A percentile compares a stretch with the other conserved stretches of the same genome.
Conservation (phyloP, 2,113 vertebrate genomes). For the Protobothrops flavoviridis region DNA sequence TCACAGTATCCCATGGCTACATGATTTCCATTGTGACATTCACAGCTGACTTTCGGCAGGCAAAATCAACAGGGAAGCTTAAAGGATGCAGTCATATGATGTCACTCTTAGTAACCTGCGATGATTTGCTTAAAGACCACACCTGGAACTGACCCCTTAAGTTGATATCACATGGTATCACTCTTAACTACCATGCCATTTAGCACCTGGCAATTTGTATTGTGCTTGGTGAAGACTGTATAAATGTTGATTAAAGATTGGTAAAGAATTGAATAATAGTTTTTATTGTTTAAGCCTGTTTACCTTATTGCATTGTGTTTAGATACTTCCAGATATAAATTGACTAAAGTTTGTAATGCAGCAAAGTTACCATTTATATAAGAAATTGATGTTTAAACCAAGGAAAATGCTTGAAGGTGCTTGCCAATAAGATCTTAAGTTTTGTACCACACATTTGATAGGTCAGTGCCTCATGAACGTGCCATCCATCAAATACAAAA, state of each 20-base stretch:
- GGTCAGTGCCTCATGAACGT: background rate
- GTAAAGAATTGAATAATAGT: background rate
- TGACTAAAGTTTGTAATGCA: background rate
- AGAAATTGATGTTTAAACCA: background rate
- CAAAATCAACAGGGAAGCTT: background rate
- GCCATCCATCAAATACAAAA: background rate
- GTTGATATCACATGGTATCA: background rate
- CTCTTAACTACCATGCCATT: background rate
- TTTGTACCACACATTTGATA: background rate
- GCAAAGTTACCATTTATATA: background rate
- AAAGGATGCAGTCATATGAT: background rate
- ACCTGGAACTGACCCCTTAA: background rate
- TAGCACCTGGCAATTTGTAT: background rate
- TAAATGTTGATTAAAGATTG: background rate
- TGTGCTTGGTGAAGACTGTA: background rate
- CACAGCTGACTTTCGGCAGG: background rate
- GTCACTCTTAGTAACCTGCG: background rate
- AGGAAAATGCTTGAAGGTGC: background rate
- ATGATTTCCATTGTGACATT: background rate
- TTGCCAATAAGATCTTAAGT: background rate
- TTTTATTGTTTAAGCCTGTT: background rate
- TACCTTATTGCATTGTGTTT: background rate
- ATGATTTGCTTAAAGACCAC: background rate
- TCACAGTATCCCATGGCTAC: background rate
- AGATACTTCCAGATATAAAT: background rate